These are phyloP conservation scores for Vespertilio murinus DNA, from an alignment of 2,797 vertebrate genomes.

Conservation along the genomic window DNA sequence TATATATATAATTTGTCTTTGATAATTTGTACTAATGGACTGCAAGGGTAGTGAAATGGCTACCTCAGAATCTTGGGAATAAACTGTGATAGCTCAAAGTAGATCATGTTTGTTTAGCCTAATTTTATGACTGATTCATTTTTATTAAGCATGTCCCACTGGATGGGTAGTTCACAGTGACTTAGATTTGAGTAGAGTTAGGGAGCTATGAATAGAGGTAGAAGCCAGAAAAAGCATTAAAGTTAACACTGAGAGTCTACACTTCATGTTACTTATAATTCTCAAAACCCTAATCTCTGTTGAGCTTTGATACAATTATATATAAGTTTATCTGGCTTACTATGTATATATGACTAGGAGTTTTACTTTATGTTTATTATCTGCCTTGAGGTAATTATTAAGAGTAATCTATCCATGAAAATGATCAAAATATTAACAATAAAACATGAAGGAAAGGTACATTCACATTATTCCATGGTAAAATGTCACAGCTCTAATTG, in stretches of 20 bases:
- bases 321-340: neutral
- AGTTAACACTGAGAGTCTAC: neutral
- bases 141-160: neutral
- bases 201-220: neutral
- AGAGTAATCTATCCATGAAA: neutral
- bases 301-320: slow-evolving; percentile 23
- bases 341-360: neutral
- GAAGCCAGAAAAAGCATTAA: neutral
- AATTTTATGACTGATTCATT: slow-evolving; percentile 36
- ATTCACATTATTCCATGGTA: neutral
- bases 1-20: neutral
- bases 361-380: slow-evolving; percentile 15
- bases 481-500: slow-evolving; percentile 9
- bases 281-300: neutral
- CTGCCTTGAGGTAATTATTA: neutral
- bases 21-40: slow-evolving; percentile 53
- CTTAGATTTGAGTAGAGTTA: neutral
- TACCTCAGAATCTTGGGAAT: slow-evolving; percentile 21
- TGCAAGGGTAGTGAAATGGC: neutral
- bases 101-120: slow-evolving; percentile 14
- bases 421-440: slow-evolving; percentile 13
- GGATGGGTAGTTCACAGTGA: neutral
- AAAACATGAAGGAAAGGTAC: neutral
- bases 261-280: slow-evolving; percentile 13
- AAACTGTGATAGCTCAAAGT: slow-evolving; percentile 28